A percentile compares a stretch with the other conserved stretches of the same genome.
Evolutionary conservation across 92 coral and sea anemone species (phyloP).

Genomic region (Palythoa grandiflora): DNA sequence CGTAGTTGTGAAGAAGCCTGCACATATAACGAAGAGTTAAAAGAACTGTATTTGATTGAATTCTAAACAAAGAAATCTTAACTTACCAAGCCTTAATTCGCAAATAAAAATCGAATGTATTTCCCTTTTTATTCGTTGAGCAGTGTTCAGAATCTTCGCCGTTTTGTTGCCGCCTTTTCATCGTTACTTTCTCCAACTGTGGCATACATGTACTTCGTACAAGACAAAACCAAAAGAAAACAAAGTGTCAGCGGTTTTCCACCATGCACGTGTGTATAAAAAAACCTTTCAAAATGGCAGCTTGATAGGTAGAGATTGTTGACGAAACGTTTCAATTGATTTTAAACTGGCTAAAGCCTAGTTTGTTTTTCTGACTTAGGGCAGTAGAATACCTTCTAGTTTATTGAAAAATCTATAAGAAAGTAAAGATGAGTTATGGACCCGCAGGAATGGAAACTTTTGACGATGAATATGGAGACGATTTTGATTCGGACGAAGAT

Average conservation of each 20-base stretch:
- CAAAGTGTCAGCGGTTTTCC: not conserved
- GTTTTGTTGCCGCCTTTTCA: too few relatives aligned
- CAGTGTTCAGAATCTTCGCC: too few relatives aligned
- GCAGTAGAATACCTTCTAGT: not conserved
- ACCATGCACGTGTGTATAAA: not conserved
- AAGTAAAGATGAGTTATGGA: constrained; percentile 70
- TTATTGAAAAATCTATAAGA: not conserved
- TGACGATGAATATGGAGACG: constrained; percentile 53
- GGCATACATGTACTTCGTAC: not conserved
- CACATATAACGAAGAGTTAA: too few relatives aligned
- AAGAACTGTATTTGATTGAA: too few relatives aligned
- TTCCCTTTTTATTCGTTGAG: too few relatives aligned
- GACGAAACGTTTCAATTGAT: not conserved
- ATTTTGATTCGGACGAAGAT: constrained; percentile 87
- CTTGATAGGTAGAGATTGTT: not conserved
- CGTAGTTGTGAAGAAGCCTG: too few relatives aligned
- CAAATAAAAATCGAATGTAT: too few relatives aligned
- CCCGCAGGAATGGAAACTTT: constrained; percentile 90
- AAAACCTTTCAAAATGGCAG: not conserved
- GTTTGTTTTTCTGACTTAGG: not conserved
- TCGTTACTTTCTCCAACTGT: too few relatives aligned
- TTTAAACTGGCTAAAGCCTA: not conserved
- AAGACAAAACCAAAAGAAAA: not conserved
- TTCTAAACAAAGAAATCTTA: too few relatives aligned
- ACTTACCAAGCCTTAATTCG: too few relatives aligned